Evolutionary conservation across 2,888 invertebrate species (phyloP), one percentile per base, ranked within the genome.

Genomic region (Arctia plantaginis): DNA sequence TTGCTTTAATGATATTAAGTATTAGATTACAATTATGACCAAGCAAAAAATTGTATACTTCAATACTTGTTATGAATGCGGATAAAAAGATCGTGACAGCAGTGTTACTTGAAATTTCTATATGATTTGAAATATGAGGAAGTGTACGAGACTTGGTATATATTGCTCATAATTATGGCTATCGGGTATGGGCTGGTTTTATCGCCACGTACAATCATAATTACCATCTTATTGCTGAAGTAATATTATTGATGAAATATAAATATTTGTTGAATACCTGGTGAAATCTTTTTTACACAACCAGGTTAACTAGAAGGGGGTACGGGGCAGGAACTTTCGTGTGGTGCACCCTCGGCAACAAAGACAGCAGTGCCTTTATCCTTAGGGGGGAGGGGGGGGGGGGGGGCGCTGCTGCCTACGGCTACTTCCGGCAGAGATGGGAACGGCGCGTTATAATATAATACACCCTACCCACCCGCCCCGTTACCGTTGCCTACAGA

Each of bases 81-180:
- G 79, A 80, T 78, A 75, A 85, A 82, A 84, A 85, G 75, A 47
- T 81, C 77, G 81, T 85, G 81, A 78, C 73, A 70, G 35, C 69
- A 69, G 51, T 71, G 71, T 70, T 76, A 72, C 69, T 70, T 44
- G 30, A 68, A 76, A 76, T 85, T 77, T 80, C 77, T 78, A 55
- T 74, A 73, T 39, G 51, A 77, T 80, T 77, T 62, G 0, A 80
- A 74, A 77, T 72, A 83, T 65, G 69, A 82, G 84, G 85, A 84
- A 84, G 85, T 84, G 33, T 67, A 71, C 33, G 13, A 0, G n/a
- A 72, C 33, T 64, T 1, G 18, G 68, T 76, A 82, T 84, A 79
- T 82, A 69, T 77, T 8, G 15, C 66, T 20, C 59, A 27, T 80
- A 65, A 78, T 75, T 73, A 66, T 20, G 35, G 33, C 65, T 69